Percentiles rank a stretch among this genome's conserved stretches.
These are phyloP conservation scores for Hippocampus barbouri DNA, from an alignment of 2,113 vertebrate species.

Conservation along the genomic window DNA sequence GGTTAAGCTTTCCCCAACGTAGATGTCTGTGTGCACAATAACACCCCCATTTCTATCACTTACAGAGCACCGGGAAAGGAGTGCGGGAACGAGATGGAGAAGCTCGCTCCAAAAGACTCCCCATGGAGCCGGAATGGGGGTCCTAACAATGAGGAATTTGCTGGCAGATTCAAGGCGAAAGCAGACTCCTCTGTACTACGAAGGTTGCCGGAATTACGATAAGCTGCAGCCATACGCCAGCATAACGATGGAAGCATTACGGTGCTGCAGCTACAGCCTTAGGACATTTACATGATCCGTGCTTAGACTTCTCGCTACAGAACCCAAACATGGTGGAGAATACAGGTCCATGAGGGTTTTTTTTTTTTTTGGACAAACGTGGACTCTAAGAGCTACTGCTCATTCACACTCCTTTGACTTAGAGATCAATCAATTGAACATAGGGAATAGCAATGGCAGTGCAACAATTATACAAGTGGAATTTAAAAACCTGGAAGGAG, in stretches of 20 bases:
- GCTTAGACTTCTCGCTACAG: slow-evolving; percentile 76
- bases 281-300: slow-evolving; percentile 83
- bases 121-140: slow-evolving; percentile 48
- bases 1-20: slow-evolving; percentile 55
- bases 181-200: slow-evolving; percentile 63
- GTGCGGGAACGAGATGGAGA: slow-evolving; percentile 53
- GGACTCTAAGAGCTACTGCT: neutral
- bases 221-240: slow-evolving; percentile 87
- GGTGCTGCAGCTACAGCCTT: slow-evolving; percentile 73
- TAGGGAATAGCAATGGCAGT: neutral
- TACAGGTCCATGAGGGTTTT: slow-evolving; percentile 68
- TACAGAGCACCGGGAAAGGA: slow-evolving; percentile 31
- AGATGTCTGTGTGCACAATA: slow-evolving; percentile 42
- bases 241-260: slow-evolving; percentile 91
- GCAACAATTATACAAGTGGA: neutral
- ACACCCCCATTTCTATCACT: slow-evolving; percentile 40
- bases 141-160: slow-evolving; percentile 64
- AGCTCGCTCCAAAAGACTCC: slow-evolving; percentile 60
- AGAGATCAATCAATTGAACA: neutral
- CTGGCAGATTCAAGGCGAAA: slow-evolving; percentile 63
- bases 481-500: neutral
- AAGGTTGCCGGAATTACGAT: slow-evolving; percentile 70
- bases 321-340: slow-evolving; percentile 81
- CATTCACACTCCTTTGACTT: neutral
- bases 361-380: slow-evolving; percentile 3